Evolutionary conservation across 2,888 invertebrate species (phyloP).

Genomic region (Amiota minor): DNA sequence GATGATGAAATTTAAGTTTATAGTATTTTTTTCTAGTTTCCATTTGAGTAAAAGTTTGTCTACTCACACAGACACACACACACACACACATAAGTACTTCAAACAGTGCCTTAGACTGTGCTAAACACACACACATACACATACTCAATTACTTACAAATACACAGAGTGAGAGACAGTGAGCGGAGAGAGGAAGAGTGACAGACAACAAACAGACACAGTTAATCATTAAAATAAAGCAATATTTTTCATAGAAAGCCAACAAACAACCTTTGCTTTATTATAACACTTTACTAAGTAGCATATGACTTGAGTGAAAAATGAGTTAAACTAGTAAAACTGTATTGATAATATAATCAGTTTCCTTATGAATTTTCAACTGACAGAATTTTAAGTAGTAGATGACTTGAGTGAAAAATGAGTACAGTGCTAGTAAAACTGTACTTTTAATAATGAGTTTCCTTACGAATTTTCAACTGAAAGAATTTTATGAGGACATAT

Average conservation of each 20-base stretch:
- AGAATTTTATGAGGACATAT: background rate
- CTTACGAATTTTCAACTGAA: background rate
- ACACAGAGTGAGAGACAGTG: too few relatives aligned
- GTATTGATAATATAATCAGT: background rate
- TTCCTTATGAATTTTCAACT: slow-evolving; percentile 4
- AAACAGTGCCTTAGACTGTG: slow-evolving; percentile 66
- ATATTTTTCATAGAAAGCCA: background rate
- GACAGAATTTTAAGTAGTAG: background rate
- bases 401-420: background rate
- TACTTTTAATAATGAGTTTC: background rate
- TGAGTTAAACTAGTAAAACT: slow-evolving; percentile 6
- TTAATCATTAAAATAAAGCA: background rate
- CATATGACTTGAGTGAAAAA: too few relatives aligned
- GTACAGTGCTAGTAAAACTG: slow-evolving; percentile 13
- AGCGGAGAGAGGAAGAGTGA: too few relatives aligned
- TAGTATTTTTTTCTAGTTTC: background rate
- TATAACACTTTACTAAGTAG: too few relatives aligned
- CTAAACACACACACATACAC: background rate
- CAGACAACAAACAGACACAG: too few relatives aligned
- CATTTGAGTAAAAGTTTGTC: background rate
- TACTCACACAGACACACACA: slow-evolving; percentile 3
- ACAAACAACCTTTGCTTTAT: too few relatives aligned
- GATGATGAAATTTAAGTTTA: background rate
- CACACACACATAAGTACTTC: slow-evolving; percentile 16
- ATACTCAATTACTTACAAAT: too few relatives aligned